phyloP scores from a whole-genome alignment of 2,113 vertebrate genomes.

The Cacatua alba region DNA sequence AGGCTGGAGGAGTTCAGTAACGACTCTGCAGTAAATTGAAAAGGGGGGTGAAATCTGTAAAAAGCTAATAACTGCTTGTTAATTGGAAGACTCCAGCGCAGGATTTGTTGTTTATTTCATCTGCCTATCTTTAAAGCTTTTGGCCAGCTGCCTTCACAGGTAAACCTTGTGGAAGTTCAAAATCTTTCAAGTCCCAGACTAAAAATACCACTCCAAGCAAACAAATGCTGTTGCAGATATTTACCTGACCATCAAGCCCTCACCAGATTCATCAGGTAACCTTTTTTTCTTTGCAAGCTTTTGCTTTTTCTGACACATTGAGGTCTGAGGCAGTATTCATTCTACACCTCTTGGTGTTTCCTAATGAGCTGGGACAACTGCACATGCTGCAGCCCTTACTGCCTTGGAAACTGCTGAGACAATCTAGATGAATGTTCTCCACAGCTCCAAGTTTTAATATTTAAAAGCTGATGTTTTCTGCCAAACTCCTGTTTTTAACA shows the following conservation, averaged over 20 bases:
- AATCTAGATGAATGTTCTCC: neutral
- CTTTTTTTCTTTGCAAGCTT: neutral
- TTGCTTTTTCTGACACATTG: neutral
- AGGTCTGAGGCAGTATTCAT: neutral
- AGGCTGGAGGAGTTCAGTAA: neutral
- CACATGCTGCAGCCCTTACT: neutral
- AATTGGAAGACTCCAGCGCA: neutral
- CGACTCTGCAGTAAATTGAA: neutral
- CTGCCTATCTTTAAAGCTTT: neutral
- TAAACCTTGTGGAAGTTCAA: neutral
- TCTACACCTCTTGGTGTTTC: neutral
- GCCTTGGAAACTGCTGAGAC: neutral
- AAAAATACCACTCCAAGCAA: neutral
- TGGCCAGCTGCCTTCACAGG: neutral
- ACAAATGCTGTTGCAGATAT: neutral
- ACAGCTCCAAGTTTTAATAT: neutral
- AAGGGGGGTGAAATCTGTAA: neutral
- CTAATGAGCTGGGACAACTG: neutral
- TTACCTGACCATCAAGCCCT: neutral
- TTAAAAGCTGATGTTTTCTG: neutral
- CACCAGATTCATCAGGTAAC: neutral
- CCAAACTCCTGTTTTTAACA: neutral
- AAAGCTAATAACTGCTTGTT: neutral
- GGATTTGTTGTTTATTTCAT: neutral
- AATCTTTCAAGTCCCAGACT: neutral